Evolutionary conservation across 2,888 invertebrate genomes (phyloP).

Genomic region (Chloromyia formosa): DNA sequence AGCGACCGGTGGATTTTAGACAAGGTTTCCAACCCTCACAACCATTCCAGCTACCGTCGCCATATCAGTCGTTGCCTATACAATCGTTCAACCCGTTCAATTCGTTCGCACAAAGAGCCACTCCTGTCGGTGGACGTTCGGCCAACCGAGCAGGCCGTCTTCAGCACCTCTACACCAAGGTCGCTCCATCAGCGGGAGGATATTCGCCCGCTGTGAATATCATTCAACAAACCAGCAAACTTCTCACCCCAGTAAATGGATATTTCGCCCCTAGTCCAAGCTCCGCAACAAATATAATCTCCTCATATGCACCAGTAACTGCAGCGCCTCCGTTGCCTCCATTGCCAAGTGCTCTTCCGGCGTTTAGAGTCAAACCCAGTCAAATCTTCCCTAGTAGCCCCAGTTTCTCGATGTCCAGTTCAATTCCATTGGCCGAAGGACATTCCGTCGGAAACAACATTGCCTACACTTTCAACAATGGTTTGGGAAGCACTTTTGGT

Average conservation of each 20-base stretch:
- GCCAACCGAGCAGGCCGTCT: constrained; percentile 4
- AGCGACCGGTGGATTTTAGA: background rate
- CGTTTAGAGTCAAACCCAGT: background rate
- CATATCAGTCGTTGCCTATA: background rate
- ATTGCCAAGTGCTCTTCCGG: background rate
- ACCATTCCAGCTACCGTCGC: background rate
- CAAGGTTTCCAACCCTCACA: background rate
- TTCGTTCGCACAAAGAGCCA: background rate
- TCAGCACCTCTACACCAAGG: constrained; percentile 17
- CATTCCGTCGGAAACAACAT: constrained; percentile 16
- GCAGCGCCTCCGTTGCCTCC: constrained; percentile 17
- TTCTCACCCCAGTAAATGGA: background rate
- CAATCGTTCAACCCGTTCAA: background rate
- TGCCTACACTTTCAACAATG: constrained; percentile 14
- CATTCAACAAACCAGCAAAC: background rate
- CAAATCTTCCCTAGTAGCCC: background rate
- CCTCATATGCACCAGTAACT: background rate
- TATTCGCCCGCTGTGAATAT: background rate
- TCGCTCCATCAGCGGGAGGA: background rate
- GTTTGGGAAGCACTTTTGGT: background rate
- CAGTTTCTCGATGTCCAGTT: constrained; percentile 6
- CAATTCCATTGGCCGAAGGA: constrained; percentile 21
- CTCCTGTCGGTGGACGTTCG: constrained; percentile 11
- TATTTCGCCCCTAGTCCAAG: background rate
- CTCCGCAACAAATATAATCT: background rate